Conservation (phyloP, 2,113 vertebrate species). For the Xyliphius kryptos region DNA sequence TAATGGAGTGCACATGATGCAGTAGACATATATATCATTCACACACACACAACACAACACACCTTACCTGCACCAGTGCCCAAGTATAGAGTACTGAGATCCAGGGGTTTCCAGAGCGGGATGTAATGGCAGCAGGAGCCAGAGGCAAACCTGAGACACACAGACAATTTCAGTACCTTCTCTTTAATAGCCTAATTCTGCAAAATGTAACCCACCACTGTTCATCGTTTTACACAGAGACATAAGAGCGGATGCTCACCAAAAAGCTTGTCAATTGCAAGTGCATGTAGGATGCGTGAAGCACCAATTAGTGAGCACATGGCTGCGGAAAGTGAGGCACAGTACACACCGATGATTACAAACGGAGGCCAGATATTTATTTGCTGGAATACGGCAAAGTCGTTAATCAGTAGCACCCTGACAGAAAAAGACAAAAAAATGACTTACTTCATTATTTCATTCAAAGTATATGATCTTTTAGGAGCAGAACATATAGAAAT, state of each 20-base stretch:
- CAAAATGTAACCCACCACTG: no score
- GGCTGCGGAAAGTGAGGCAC: conserved; percentile 75
- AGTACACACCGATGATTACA: conserved; percentile 78
- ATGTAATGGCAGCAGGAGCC: conserved; percentile 75
- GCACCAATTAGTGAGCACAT: conserved; percentile 86
- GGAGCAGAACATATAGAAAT: no score
- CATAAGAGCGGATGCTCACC: no score
- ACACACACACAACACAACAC: no score
- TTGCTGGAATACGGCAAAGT: conserved; percentile 78
- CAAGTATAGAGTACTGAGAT: conserved; percentile 70
- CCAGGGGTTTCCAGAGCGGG: conserved; percentile 79
- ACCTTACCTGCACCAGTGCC: conserved; percentile 67
- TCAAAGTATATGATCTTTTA: no score
- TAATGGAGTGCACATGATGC: no score
- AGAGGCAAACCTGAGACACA: conserved; percentile 71
- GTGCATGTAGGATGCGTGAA: conserved; percentile 81
- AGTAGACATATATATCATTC: no score
- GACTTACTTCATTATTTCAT: no score
- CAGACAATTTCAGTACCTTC: no score
- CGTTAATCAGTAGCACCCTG: conserved; percentile 74
- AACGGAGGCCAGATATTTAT: conserved; percentile 82
- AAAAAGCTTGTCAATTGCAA: conserved; percentile 80
- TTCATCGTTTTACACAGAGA: no score
- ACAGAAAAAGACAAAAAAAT: neutral
- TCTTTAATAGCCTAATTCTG: no score